Evolutionary conservation across 2,113 vertebrate genomes (phyloP), one percentile per base, ranked within the genome.

Genomic region (Apteryx mantelli): DNA sequence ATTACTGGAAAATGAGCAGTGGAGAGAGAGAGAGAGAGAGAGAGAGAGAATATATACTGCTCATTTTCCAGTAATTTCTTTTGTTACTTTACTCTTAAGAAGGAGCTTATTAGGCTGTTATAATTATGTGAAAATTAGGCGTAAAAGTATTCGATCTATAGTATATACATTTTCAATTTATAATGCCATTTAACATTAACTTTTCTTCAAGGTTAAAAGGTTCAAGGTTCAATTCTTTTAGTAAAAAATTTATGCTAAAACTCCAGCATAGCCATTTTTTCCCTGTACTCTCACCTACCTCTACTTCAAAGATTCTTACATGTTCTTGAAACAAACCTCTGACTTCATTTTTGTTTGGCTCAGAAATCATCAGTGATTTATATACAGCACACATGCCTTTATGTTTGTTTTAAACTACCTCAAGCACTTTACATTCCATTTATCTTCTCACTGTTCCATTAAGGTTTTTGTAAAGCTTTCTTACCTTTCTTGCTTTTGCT

Each of bases 401-500:
- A 25, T 46, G 32, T 42, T 89, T 71, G n/a, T 90, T 28, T 81
- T 86, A 5, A 74, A 48, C 6, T 42, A 48, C 28, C 55, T 79
- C 38, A 52, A 86, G 42, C 28, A 68, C 9, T 52, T 90, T 12
- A 28, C 14, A 14, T 63, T 58, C 28, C 13, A 26, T 64, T 93
- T 64, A 56, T 48, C 60, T 91, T 78, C 36, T 64, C 76, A 25
- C 30, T 48, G 20, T 66, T 84, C 32, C 69, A 30, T 64, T 46
- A 71, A 68, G 9, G 30, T 34, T 89, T 52, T n/a, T 44, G 50
- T 77, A 40, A 91, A 75, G 21, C 7, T 85, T 89, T 48, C 96
- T 79, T 97, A 98, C 98, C 98, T 96, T 92, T 97, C 61, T 76
- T 95, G 55, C 53, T 79, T 32, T 88, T 83, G 55, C 38, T 61